These are phyloP conservation scores for Samia ricini DNA, from an alignment of 1,140 invertebrate genomes.

Conservation along the genomic window DNA sequence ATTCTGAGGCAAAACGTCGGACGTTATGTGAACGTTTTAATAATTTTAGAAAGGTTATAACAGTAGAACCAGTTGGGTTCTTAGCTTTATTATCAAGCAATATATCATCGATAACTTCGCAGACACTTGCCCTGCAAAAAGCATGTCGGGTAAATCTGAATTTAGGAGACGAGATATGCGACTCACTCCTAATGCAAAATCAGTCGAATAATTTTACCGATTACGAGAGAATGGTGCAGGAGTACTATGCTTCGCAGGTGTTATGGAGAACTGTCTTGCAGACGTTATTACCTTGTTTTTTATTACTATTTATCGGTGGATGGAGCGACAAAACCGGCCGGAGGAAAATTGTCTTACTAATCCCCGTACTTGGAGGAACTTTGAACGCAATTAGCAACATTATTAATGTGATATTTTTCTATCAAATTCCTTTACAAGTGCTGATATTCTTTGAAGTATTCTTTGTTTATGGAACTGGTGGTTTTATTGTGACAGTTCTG, in stretches of 20 bases:
- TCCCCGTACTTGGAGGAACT: neutral
- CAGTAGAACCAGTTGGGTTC: too few relatives aligned
- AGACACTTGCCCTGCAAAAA: too few relatives aligned
- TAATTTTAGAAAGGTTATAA: too few relatives aligned
- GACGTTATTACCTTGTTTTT: neutral
- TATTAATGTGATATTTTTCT: neutral
- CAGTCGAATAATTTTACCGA: neutral
- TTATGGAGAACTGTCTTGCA: neutral
- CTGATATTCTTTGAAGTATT: slow-evolving; percentile 1
- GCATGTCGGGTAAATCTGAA: too few relatives aligned
- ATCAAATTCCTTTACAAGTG: neutral
- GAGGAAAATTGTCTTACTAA: slow-evolving; percentile 1
- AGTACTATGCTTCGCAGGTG: neutral
- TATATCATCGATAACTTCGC: too few relatives aligned
- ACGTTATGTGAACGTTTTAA: too few relatives aligned
- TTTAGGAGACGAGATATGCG: too few relatives aligned
- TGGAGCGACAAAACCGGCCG: slow-evolving; percentile 3
- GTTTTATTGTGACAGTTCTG: neutral
- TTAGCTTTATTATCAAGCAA: too few relatives aligned
- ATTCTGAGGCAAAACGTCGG: too few relatives aligned
- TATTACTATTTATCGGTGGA: neutral
- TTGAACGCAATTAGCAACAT: neutral
- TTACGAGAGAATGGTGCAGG: slow-evolving; percentile 7
- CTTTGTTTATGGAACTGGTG: neutral
- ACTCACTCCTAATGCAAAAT: too few relatives aligned